These are phyloP conservation scores for Hirundo rustica DNA, from an alignment of 2,797 vertebrate species.

Conservation along the genomic window DNA sequence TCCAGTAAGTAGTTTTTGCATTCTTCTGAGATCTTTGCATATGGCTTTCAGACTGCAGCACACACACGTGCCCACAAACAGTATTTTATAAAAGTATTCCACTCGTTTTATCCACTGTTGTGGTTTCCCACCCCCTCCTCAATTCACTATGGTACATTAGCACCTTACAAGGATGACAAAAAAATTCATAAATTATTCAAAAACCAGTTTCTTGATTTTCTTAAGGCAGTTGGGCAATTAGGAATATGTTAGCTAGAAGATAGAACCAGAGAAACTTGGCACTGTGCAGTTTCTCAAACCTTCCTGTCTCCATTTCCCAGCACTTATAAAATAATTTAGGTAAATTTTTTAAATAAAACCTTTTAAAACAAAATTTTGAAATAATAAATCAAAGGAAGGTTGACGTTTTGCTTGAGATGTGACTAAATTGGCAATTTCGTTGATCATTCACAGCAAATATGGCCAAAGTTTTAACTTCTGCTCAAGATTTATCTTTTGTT, in stretches of 20 bases:
- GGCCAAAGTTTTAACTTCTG: neutral
- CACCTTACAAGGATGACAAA: neutral
- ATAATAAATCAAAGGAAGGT: neutral
- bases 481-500: neutral
- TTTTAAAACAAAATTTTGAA: neutral
- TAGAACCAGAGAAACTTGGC: neutral
- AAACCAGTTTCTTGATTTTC: neutral
- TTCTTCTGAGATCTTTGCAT: neutral
- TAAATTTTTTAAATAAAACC: neutral
- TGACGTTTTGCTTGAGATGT: neutral
- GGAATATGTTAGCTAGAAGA: neutral
- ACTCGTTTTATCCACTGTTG: neutral
- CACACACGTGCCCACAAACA: rapidly evolving
- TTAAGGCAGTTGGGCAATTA: neutral
- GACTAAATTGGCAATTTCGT: neutral
- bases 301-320: neutral
- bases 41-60: neutral
- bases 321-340: neutral
- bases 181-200: neutral
- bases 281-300: neutral
- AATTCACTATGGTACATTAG: neutral
- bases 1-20: neutral
- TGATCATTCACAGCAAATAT: neutral
- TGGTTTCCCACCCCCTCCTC: neutral
- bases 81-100: neutral